Evolutionary conservation across 2,113 vertebrate genomes (phyloP), one percentile per base, ranked within the genome.

Genomic region (Ciconia stormi): DNA sequence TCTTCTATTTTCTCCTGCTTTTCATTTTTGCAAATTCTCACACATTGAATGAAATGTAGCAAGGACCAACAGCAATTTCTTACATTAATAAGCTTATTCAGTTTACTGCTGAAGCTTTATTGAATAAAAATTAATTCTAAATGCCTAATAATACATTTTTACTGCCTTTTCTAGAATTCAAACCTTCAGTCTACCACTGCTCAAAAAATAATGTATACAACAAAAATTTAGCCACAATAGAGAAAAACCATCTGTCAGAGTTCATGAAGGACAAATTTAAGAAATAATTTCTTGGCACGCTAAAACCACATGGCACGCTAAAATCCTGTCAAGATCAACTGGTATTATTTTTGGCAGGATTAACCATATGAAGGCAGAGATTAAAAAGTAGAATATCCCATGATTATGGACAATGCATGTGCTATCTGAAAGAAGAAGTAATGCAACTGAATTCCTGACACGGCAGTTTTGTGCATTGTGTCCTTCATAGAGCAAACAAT

Each of bases 101-200:
- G 32, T 52, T 80, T 70, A 30, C 55, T 89, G 58, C 50, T 96
- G 92, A 96, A 95, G 76, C 78, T n/a, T 90, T 85, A 74, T 85
- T 70, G 94, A 89, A 81, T 91, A 94, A 82, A 95, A 96, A 90
- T 55, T 29, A 77, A 59, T 78, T 97, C 95, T 91, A 91, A 95
- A 83, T 89, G 69, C 71, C 77, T 73, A 72, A 63, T 42, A 65
- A 69, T 78, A 63, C 63, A 40, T 76, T 74, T 69, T 63, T 79
- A 59, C 38, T 70, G 42, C 56, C 46, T 78, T 77, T 89, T 82
- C 49, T 65, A 56, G 58, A 83, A 91, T 47, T 34, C 49, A 70
- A 67, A 13, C 22, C 32, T 74, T n/a, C 72, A 27, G 23, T 26
- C 47, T 67, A 7, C 27, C 40, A 77, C 36, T 9, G 3, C 74